Evolutionary conservation across 37 sponge, comb jelly and placozoan species (phyloP), one percentile per base, ranked within the genome.

Genomic region (Ephydatia muelleri): DNA sequence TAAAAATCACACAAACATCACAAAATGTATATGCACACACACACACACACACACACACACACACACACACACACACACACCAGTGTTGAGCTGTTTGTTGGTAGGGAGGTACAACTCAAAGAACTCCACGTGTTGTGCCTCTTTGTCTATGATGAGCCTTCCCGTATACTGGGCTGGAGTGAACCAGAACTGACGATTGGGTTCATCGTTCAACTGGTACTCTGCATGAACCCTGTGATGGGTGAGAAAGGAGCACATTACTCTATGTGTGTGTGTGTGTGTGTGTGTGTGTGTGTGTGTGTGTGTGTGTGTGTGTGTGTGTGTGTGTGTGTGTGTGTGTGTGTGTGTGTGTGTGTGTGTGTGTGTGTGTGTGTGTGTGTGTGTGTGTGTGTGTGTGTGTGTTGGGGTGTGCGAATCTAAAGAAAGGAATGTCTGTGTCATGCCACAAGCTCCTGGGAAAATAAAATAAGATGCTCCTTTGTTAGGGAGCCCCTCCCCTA

Each of bases 131-230:
- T 91, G 87, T 2, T 72, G 23, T 19, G 68, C 66, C 14, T 80
- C 77, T 28, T 31, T 82, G 80, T 83, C 34, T 26, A 94, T 86
- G 38, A 96, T 64, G 37, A 96, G 86, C 28, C 92, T 81, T 2
- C 94, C 97, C 22, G 83, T 36, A 66, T 94, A 85, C 73, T 94
- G 97, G 27, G 92, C 94, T 0, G 97, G 97, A 19, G 92, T 96
- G 86, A 90, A 96, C 97, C 97, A 96, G 77, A 94, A 96, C 19
- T 94, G 94, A 30, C 77, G 85, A 65, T 86, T 72, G 16, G 94
- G 94, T 64, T 89, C 87, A 23, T 79, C 77, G 70, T 94, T 96
- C 85, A 96, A 68, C 81, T 96, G 97, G 78, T 86, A 96, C 75
- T 96, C 97, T 25, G 82, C 90, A 89, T 96, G 97, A 31, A 84